Evolutionary conservation across 1,140 invertebrate genomes (phyloP).

Genomic region (Popillia japonica): DNA sequence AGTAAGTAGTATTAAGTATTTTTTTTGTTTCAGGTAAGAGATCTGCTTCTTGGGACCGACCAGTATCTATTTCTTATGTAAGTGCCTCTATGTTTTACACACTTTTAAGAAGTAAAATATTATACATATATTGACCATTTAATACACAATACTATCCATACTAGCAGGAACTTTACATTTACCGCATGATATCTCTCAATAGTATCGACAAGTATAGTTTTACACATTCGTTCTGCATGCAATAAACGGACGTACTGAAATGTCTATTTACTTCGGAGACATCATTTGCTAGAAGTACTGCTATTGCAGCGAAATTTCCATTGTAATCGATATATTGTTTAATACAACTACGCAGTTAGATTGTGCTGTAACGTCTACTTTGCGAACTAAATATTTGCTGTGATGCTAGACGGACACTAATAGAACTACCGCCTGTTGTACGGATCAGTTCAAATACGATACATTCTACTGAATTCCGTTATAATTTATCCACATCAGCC

Average conservation of each 20-base stretch:
- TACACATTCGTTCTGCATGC: background rate
- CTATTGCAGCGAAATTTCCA: background rate
- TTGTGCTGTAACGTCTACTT: background rate
- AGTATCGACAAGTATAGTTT: background rate
- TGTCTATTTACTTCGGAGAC: background rate
- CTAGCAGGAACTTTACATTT: background rate
- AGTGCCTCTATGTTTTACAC: too few relatives aligned
- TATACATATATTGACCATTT: too few relatives aligned
- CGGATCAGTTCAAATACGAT: background rate
- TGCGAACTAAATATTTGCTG: slow-evolving; percentile 21
- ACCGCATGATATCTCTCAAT: background rate
- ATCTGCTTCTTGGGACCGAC: too few relatives aligned
- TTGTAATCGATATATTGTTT: slow-evolving; percentile 1
- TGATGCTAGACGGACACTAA: background rate
- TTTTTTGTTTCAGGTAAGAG: too few relatives aligned
- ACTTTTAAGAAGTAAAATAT: too few relatives aligned
- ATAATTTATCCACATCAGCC: slow-evolving; percentile 17
- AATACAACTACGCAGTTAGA: background rate
- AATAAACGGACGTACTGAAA: background rate
- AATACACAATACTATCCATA: too few relatives aligned
- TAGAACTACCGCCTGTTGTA: background rate
- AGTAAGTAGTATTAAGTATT: too few relatives aligned
- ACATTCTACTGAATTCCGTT: background rate
- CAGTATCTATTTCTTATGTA: too few relatives aligned
- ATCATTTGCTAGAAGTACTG: background rate